Evolutionary conservation across 2,888 invertebrate genomes (phyloP), one percentile per base, ranked within the genome.

Genomic region (Drosophila prostipennis): DNA sequence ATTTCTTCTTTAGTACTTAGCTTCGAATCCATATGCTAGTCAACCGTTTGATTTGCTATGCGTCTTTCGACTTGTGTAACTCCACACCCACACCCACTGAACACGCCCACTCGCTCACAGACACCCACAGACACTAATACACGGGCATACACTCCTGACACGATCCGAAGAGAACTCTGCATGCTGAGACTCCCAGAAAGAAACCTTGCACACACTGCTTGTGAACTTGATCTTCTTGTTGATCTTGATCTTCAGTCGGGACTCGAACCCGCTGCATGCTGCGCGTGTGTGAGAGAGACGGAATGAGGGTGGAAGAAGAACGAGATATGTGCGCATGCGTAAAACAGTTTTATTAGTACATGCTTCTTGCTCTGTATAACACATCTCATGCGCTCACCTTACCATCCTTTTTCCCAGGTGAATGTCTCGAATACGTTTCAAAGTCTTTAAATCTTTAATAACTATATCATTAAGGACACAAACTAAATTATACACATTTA

Each of bases 21-120:
- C 67, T 64, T 70, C 63, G 52, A 32, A n/a, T 58, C 70, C 59
- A 77, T 79, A 56, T 77, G 53, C 57, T 55, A 64, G 59, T 65
- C 72, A 55, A 77, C 72, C 71, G 57, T 77, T 74, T 78, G 60
- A 79, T 77, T 80, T 80, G 79, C 75, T 78, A 79, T 81, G 81
- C 82, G 72, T 73, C 68, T 81, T 54, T 71, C 49, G 75, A 78
- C 76, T 68, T 72, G 68, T 77, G 63, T 43, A 60, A 56, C 52
- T 56, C 71, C 52, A 39, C 29, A 59, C 46, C 60, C 16, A 51
- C 14, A 52, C 56, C 36, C 64, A 63, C 64, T 29, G 8, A 16
- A 53, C 40, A 56, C 45, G 55, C 34, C 45, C 45, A 64, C 37
- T 52, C 49, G 64, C 46, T 57, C 19, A 43, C 10, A 53, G 37